phyloP scores from a whole-genome alignment of 2,797 vertebrate genomes.

The Austrolebias charrua region DNA sequence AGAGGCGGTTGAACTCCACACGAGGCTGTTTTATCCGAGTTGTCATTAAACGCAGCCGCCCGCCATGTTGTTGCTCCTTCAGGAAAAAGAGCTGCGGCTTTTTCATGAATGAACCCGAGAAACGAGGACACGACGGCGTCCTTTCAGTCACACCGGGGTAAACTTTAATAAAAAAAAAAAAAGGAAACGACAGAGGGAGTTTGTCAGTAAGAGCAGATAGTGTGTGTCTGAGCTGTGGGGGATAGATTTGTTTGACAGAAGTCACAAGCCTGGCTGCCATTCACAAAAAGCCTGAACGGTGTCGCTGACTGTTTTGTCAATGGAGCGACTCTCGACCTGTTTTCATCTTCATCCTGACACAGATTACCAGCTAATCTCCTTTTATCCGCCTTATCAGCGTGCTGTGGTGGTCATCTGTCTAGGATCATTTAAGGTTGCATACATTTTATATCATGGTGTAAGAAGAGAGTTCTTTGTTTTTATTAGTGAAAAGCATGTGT shows the following conservation, averaged over 20 bases:
- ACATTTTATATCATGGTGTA: too few relatives aligned
- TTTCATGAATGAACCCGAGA: slow-evolving; percentile 85
- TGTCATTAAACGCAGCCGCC: slow-evolving; percentile 48
- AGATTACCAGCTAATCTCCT: slow-evolving; percentile 6
- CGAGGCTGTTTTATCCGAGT: neutral
- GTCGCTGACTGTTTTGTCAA: slow-evolving; percentile 66
- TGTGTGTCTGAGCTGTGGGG: neutral
- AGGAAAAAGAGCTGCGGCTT: slow-evolving; percentile 51
- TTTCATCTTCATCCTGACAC: slow-evolving; percentile 18
- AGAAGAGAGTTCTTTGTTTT: too few relatives aligned
- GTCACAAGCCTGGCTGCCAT: slow-evolving; percentile 62
- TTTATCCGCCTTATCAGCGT: neutral
- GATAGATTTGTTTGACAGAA: slow-evolving; percentile 13
- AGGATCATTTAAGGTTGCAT: neutral
- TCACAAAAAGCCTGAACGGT: slow-evolving; percentile 73
- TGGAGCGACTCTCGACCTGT: slow-evolving; percentile 60
- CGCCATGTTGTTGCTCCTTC: slow-evolving; percentile 84
- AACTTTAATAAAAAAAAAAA: neutral
- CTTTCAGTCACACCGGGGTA: neutral
- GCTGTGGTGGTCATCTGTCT: neutral
- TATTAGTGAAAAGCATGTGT: too few relatives aligned
- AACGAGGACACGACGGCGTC: slow-evolving; percentile 19
- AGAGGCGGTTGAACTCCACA: neutral
- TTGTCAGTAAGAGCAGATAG: accelerated
- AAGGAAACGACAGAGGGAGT: neutral